Base-by-base conservation (phyloP, 2,797 vertebrate species). In the Microchirus variegatus region DNA sequence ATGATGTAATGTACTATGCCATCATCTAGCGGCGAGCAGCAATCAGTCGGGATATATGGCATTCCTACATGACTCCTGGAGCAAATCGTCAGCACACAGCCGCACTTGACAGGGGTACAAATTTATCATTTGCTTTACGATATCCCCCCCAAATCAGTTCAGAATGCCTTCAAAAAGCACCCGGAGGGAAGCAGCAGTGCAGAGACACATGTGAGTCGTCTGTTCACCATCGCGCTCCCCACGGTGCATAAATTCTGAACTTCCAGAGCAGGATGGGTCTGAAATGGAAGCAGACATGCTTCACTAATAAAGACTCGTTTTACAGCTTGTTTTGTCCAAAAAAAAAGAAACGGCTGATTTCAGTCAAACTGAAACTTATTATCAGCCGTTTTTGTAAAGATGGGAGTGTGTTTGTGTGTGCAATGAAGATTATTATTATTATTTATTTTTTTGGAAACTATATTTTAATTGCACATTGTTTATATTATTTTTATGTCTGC, bases 121-220 rank as follows among this genome's bases (percentile, higher is more conserved):
- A 93, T 92, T 90, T 88, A 91, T 91, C 89, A 90, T 92, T 90
- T 90, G 91, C 84, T 91, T 91, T 91, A 92, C 78, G 84, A 90
- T 90, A 88, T 87, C 88, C 86, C 74, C 22, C 82, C 79, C 86
- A 90, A 90, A 91, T 91, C 91, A 89, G 82, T 90, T 83, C 80
- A 89, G 81, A 92, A 89, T 87, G 87, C 82, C 80, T 88, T 86
- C 83, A 87, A 86, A 86, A 67, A n/a, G 75, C 61, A 71, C 72
- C 82, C 70, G 67, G 65, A 2, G 82, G 77, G 73, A 79, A 75
- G 71, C 53, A 36, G 65, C 53, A 31, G 65, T 3, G 66, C 63
- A 77, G 38, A 82, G 85, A 89, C 89, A 89, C 80, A 88, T 89
- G 87, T 82, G 84, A 85, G 85, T 82, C 80, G 80, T 90, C 87